These are phyloP conservation scores for Aldrovandia affinis DNA, from an alignment of 2,797 vertebrate species.

Conservation along the genomic window DNA sequence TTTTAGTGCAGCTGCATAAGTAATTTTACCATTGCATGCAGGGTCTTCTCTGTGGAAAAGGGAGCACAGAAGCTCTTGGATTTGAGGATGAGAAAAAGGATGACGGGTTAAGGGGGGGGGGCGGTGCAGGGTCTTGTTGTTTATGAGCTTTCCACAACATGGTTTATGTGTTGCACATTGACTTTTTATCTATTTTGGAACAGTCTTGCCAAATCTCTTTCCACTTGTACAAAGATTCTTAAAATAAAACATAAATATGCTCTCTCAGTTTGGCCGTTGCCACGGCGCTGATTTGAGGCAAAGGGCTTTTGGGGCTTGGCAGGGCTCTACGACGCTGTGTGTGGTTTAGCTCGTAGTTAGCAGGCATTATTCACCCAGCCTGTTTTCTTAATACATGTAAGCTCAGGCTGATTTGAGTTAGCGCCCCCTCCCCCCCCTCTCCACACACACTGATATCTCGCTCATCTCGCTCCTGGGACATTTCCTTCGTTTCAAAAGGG, in stretches of 20 bases:
- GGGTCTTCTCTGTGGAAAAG: not conserved
- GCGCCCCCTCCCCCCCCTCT: too few relatives aligned
- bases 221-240: not conserved
- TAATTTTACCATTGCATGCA: constrained; percentile 28
- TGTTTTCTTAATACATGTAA: constrained; percentile 6
- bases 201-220: not conserved
- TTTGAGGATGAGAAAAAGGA: not conserved
- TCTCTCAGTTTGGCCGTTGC: not conserved
- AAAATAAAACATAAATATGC: not conserved
- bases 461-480: not conserved
- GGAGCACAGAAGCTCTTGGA: constrained; percentile 22
- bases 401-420: not conserved
- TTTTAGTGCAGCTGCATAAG: constrained; percentile 22
- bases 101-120: not conserved
- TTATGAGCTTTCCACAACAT: constrained; percentile 21
- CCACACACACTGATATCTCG: not conserved
- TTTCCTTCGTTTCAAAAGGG: too few relatives aligned
- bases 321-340: not conserved
- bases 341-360: constrained; percentile 4
- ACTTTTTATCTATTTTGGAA: constrained; percentile 24
- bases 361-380: not conserved
- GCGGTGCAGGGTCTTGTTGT: not conserved
- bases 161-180: constrained; percentile 20
- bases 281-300: not conserved
- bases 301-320: not conserved